These are phyloP conservation scores for Ispidina lecontei DNA, from an alignment of 2,797 vertebrate species.

Conservation along the genomic window DNA sequence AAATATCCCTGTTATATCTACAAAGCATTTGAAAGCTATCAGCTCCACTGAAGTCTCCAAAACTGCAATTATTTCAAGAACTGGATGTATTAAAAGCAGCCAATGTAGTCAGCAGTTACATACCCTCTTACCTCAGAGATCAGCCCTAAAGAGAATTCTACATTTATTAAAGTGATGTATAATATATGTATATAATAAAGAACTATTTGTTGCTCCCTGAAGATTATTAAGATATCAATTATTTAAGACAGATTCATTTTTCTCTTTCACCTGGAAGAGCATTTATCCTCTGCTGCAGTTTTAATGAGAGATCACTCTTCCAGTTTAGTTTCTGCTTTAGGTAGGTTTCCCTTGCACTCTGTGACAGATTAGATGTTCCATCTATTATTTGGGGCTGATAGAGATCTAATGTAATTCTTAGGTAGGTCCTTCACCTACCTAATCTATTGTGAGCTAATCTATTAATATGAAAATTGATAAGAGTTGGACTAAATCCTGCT, in stretches of 20 bases:
- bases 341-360: background rate
- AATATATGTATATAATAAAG: background rate
- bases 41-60: background rate
- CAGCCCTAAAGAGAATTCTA: background rate
- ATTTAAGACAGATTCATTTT: slow-evolving; percentile 10
- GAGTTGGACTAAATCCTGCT: background rate
- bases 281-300: background rate
- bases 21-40: background rate
- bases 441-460: background rate
- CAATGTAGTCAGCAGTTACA: background rate
- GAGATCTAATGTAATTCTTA: background rate
- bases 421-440: background rate
- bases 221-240: slow-evolving; percentile 22
- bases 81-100: background rate
- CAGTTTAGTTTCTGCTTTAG: background rate
- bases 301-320: background rate
- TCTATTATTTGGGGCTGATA: background rate
- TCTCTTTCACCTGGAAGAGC: background rate
- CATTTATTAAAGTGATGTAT: background rate
- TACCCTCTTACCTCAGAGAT: background rate
- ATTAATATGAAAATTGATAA: background rate
- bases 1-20: background rate
- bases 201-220: background rate
- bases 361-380: background rate
- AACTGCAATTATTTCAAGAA: background rate